Conservation (phyloP, 2,797 vertebrate species). For the Enteromius thamalakanensis region DNA sequence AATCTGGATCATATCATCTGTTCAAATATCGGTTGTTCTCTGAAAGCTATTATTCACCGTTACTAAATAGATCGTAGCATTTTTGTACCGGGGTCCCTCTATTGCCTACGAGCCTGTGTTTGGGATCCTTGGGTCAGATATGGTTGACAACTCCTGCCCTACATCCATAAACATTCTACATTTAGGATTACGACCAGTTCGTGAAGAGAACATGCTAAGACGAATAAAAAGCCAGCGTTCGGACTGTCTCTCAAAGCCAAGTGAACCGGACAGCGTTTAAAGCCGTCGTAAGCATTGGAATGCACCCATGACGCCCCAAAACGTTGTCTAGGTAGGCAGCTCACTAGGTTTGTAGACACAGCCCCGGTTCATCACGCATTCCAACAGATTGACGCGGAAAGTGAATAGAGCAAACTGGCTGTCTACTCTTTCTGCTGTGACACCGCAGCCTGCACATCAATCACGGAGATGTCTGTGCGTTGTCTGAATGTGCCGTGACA, state of each 20-base stretch:
- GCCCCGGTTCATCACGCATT: slow-evolving; percentile 65
- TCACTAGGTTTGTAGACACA: not conserved
- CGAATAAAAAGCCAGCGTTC: not conserved
- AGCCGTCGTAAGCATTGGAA: not conserved
- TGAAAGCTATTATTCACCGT: not conserved
- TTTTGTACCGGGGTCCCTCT: not conserved
- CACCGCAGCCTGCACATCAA: not conserved
- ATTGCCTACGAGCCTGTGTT: not conserved
- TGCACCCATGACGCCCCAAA: not conserved
- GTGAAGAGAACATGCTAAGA: not conserved
- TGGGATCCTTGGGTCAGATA: not conserved
- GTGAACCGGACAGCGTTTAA: not conserved
- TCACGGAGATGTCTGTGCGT: not conserved
- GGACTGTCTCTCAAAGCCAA: not conserved
- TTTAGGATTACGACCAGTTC: not conserved
- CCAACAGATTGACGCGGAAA: slow-evolving; percentile 67
- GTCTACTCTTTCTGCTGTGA: slow-evolving; percentile 67
- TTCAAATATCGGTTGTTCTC: not conserved
- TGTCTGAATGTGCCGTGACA: not conserved
- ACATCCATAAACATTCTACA: not conserved
- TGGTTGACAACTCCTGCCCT: not conserved
- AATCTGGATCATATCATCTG: not conserved
- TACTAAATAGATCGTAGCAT: not conserved
- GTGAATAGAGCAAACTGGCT: slow-evolving; percentile 48
- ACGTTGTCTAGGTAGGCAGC: slow-evolving; percentile 19